phyloP scores from a whole-genome alignment of 2,888 invertebrate species.

The Hypena proboscidalis region DNA sequence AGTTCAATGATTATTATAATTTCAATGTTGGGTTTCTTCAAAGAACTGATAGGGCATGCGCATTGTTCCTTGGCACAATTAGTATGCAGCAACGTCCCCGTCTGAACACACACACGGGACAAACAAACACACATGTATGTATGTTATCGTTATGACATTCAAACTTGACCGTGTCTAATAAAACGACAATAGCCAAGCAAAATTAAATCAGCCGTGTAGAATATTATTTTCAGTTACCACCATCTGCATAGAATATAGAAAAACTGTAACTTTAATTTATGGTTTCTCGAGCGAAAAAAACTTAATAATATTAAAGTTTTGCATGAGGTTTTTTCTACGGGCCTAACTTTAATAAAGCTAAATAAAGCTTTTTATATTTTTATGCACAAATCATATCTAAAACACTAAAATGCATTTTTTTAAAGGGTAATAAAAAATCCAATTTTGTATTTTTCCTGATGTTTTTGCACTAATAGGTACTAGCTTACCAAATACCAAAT shows the following conservation, averaged over 20 bases:
- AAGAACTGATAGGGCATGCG: slow-evolving; percentile 67
- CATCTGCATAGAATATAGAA: slow-evolving; percentile 50
- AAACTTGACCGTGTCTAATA: slow-evolving; percentile 78
- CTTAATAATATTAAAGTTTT: too few species aligned
- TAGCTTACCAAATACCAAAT: too few species aligned
- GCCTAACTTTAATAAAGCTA: too few species aligned
- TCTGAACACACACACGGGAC: slow-evolving; percentile 44
- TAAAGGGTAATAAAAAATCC: too few species aligned
- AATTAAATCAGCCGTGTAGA: slow-evolving; percentile 55
- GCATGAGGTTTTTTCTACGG: too few species aligned
- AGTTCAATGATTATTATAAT: slow-evolving; percentile 37
- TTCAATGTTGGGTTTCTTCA: slow-evolving; percentile 48
- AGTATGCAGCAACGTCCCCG: slow-evolving; percentile 59
- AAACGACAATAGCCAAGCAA: slow-evolving; percentile 53
- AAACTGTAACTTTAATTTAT: too few species aligned
- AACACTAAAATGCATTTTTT: too few species aligned
- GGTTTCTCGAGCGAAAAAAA: too few species aligned
- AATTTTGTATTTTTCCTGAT: too few species aligned
- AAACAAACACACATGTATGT: slow-evolving; percentile 38
- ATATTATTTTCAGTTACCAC: slow-evolving; percentile 56
- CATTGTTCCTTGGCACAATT: slow-evolving; percentile 57
- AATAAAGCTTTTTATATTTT: too few species aligned
- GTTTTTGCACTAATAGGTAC: too few species aligned
- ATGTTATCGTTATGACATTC: slow-evolving; percentile 63
- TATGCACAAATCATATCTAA: too few species aligned